These are phyloP conservation scores for Sebastes kiyomatsui DNA, from an alignment of 2,797 vertebrate species.

Conservation along the genomic window DNA sequence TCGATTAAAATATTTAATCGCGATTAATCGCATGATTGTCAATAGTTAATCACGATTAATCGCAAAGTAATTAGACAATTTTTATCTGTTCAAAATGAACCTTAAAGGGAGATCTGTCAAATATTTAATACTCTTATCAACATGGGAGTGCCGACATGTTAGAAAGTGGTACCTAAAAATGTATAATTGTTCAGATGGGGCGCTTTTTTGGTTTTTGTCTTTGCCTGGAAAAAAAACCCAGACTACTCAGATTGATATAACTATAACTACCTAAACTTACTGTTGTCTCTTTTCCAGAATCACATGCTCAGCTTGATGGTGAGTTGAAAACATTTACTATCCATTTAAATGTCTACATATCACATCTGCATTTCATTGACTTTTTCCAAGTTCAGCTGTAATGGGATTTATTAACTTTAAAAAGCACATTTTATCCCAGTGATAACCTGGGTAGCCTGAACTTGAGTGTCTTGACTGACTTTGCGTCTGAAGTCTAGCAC, in stretches of 20 bases:
- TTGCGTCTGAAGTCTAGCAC: background rate
- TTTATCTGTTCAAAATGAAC: too few relatives aligned
- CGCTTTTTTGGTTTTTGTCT: background rate
- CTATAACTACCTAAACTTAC: background rate
- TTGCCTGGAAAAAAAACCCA: background rate
- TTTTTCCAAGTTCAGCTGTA: background rate
- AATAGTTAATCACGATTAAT: too few relatives aligned
- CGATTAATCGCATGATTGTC: too few relatives aligned
- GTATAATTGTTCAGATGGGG: background rate
- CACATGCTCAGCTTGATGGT: constrained; percentile 62
- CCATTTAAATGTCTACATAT: background rate
- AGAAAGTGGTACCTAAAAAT: background rate
- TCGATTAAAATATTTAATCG: too few relatives aligned
- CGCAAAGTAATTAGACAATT: too few relatives aligned
- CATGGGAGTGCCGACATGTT: too few relatives aligned
- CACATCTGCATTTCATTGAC: background rate
- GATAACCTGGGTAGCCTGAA: background rate
- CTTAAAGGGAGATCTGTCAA: too few relatives aligned
- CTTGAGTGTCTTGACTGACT: background rate
- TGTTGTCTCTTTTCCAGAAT: constrained; percentile 36
- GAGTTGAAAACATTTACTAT: background rate
- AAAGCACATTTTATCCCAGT: background rate
- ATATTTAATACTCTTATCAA: too few relatives aligned
- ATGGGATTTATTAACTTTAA: background rate
- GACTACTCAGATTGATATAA: background rate